phyloP scores from a whole-genome alignment of 2,888 invertebrate genomes.

The Allophyes oxyacanthae region DNA sequence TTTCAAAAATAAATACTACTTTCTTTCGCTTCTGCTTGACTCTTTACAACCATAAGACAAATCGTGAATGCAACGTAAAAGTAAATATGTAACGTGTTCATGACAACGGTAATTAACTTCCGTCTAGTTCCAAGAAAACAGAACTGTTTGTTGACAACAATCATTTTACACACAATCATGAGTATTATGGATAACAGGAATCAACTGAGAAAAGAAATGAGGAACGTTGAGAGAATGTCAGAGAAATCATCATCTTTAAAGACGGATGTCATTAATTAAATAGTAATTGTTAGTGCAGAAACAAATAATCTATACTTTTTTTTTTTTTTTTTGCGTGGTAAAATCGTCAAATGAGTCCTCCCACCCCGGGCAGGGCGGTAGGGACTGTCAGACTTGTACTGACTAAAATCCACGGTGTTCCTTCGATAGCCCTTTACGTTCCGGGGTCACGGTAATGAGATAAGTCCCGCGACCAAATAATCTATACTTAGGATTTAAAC shows the following conservation, averaged over 20 bases:
- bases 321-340: no score
- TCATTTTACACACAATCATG: slow-evolving; percentile 49
- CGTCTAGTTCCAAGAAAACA: slow-evolving; percentile 49
- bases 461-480: no score
- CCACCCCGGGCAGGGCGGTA: no score
- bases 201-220: slow-evolving; percentile 57
- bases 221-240: slow-evolving; percentile 47
- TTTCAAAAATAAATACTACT: no score
- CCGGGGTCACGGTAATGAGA: no score
- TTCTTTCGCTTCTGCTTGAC: no score
- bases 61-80: slow-evolving; percentile 2
- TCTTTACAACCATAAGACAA: background rate
- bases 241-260: slow-evolving; percentile 34
- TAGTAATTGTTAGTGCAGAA: slow-evolving; percentile 20
- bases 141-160: slow-evolving; percentile 43
- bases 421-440: no score
- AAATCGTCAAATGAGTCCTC: no score
- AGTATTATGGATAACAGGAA: slow-evolving; percentile 47
- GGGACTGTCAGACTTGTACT: background rate
- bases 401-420: no score
- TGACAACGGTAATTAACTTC: slow-evolving; percentile 55
- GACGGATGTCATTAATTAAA: slow-evolving; percentile 37
- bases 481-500: no score
- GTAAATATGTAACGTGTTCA: slow-evolving; percentile 12
- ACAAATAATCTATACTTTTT: no score